Evolutionary conservation across 1,140 invertebrate species (phyloP).

Genomic region (Brachionus manjavacas): DNA sequence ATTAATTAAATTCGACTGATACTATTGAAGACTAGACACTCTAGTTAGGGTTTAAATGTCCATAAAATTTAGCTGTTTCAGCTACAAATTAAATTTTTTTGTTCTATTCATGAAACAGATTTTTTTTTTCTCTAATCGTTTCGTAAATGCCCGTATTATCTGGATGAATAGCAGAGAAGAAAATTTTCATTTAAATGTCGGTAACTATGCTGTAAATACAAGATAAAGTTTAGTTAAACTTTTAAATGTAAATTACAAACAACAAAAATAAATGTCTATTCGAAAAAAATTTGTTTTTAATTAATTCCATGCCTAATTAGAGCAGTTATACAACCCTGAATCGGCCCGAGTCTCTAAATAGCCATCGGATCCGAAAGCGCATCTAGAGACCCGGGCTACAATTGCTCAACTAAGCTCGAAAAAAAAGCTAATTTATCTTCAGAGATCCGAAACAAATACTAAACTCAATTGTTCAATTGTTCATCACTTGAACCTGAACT

Average conservation of each 20-base stretch:
- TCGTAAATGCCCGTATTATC: slow-evolving; percentile 10
- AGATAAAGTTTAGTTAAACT: not conserved
- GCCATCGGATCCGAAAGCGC: not conserved
- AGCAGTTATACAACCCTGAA: not conserved
- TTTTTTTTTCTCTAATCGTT: not conserved
- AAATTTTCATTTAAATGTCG: not conserved
- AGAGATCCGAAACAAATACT: not conserved
- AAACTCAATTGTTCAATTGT: not conserved
- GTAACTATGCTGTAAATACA: slow-evolving; percentile 27
- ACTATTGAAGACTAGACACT: not conserved
- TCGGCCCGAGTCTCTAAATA: not conserved
- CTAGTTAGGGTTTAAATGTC: not conserved
- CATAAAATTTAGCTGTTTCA: slow-evolving; percentile 19
- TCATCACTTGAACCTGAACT: not conserved
- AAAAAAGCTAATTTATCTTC: not conserved
- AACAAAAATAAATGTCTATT: slow-evolving; percentile 2
- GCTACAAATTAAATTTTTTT: not conserved
- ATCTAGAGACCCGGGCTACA: not conserved
- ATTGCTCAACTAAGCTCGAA: not conserved
- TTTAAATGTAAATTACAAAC: not conserved
- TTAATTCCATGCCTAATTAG: slow-evolving; percentile 11
- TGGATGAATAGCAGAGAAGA: not conserved
- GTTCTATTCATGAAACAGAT: slow-evolving; percentile 13
- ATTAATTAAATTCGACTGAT: slow-evolving; percentile 32
- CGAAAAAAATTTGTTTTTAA: not conserved